Evolutionary conservation across 2,888 invertebrate genomes (phyloP).

Genomic region (Erebia epiphron): DNA sequence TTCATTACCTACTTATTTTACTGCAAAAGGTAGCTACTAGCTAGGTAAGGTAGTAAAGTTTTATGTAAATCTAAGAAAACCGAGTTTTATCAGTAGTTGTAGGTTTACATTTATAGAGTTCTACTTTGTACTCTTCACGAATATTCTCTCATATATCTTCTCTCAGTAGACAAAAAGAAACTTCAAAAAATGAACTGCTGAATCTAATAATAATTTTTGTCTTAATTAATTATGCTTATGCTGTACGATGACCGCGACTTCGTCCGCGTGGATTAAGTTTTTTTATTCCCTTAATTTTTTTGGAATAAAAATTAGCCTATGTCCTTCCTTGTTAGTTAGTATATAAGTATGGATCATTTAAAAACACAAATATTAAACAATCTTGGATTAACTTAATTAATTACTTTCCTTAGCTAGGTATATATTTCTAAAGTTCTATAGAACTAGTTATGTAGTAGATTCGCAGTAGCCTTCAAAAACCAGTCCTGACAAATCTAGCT

Average conservation of each 20-base stretch:
- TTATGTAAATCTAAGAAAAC: background rate
- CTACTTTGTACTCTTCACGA: too few species aligned
- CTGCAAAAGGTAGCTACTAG: background rate
- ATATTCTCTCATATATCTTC: too few species aligned
- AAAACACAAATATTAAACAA: too few species aligned
- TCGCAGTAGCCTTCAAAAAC: too few species aligned
- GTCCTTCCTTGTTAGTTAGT: too few species aligned
- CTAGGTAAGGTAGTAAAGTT: background rate
- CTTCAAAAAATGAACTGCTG: background rate
- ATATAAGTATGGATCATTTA: too few species aligned
- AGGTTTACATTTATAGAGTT: background rate
- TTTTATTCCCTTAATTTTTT: too few species aligned
- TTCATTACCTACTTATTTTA: constrained; percentile 13
- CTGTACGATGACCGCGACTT: too few species aligned
- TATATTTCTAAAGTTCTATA: background rate
- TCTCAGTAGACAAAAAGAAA: background rate
- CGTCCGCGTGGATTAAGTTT: too few species aligned
- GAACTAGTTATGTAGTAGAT: background rate
- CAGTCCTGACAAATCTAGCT: background rate
- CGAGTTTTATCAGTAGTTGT: background rate
- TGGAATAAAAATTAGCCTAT: too few species aligned
- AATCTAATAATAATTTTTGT: too few species aligned
- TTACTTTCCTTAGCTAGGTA: background rate
- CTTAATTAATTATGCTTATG: too few species aligned
- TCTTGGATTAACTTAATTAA: background rate